Evolutionary conservation across 2,888 invertebrate genomes (phyloP).

Genomic region (Caenorhabditis sp.): DNA sequence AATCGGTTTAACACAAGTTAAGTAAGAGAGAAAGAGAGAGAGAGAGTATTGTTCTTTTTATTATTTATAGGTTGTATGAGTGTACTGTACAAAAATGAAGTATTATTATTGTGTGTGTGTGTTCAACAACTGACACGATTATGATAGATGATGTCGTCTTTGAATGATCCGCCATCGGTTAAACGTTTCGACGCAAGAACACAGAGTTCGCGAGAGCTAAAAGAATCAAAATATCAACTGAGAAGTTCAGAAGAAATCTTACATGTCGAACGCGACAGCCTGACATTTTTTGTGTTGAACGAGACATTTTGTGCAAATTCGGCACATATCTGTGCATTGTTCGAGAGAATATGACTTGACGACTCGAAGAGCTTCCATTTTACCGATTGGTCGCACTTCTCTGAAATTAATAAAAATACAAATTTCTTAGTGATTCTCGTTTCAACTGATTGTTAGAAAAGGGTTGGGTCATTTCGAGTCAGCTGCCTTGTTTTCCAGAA

Average conservation of each 20-base stretch:
- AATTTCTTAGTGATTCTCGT: too few relatives aligned
- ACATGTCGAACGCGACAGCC: conserved; percentile 54
- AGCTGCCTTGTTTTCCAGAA: too few relatives aligned
- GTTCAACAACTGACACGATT: conserved; percentile 31
- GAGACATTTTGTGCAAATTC: conserved; percentile 52
- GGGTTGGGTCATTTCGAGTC: too few relatives aligned
- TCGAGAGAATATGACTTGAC: conserved; percentile 54
- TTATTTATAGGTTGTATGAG: too few relatives aligned
- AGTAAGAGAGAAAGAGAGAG: too few relatives aligned
- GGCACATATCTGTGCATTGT: conserved; percentile 59
- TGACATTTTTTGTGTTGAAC: conserved; percentile 45
- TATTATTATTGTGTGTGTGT: too few relatives aligned
- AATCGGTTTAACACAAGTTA: conserved; percentile 6
- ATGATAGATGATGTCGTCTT: conserved; percentile 45
- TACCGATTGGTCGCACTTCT: conserved; percentile 43
- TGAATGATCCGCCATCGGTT: conserved; percentile 43
- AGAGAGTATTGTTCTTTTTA: background rate
- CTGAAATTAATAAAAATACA: conserved; percentile 25
- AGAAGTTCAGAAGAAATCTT: conserved; percentile 16
- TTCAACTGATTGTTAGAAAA: too few relatives aligned
- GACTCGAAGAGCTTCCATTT: conserved; percentile 45
- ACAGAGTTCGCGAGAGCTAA: conserved; percentile 47
- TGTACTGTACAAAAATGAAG: background rate
- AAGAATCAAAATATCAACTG: background rate
- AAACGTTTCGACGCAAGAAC: conserved; percentile 40